Base-by-base conservation (phyloP, 2,113 vertebrate species). In the Engraulis encrasicolus region DNA sequence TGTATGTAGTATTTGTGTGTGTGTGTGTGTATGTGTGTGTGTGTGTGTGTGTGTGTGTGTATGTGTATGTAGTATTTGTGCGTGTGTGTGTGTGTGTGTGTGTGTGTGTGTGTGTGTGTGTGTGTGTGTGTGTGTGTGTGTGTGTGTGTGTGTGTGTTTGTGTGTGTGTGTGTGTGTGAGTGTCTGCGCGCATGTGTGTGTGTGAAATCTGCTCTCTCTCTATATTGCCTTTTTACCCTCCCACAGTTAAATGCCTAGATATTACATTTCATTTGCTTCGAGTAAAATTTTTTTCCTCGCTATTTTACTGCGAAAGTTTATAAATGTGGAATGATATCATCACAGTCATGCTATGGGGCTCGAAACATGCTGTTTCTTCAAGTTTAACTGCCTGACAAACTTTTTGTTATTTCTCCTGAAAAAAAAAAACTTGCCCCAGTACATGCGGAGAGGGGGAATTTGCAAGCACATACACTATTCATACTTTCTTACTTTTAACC, bases 251-350 rank as follows among this genome's bases (percentile, higher is more conserved):
- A 66, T 66, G 58, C 0, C 31, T 66, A 27, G 58, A 66, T 66
- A 66, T 66, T 66, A 27, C 58, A 66, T 31, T 66, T 66, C 58
- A 66, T 66, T 66, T 66, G 7, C 23, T 66, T 66, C 27, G 14
- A 27, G 27, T 66, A 2, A 11, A n/a, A 14, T 31, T 66, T 6
- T 27, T 66, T 66, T 66, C 40, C 40, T 9, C 1, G 20, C 58
- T 27, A 66, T 66, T 66, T 66, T 23, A 66, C 58, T 27, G 58
- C 58, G n/a, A n/a, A 66, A 66, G 58, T 66, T 66, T 14, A 66
- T 66, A 27, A 31, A 66, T 27, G 58, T 11, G 23, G 23, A 27
- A 11, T 66, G 58, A 66, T 66, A 66, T 66, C 27, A 31, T 27
- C 27, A 23, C 58, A 14, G 58, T 11, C 58, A 66, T 58, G 54